Base-by-base conservation (phyloP, 1,140 invertebrate genomes). In the Aporrectodea caliginosa region DNA sequence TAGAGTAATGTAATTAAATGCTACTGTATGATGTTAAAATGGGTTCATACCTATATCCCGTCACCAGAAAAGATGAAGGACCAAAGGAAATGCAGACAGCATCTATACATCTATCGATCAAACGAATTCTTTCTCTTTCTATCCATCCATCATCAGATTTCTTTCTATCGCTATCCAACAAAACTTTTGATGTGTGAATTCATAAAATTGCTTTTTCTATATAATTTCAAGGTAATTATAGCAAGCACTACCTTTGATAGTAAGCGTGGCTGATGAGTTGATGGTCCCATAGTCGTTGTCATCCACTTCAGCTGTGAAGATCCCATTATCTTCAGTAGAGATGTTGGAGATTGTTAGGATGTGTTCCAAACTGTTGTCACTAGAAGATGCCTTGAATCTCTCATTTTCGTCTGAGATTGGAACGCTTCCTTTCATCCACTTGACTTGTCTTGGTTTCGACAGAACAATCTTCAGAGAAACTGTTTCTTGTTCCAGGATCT, bases 391-490 rank as follows among this genome's bases (percentile, higher is more conserved):
- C 14, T 72, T 32, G 70, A 27, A 29, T 27, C 70, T 32, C 14
- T 27, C n/a, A 72, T 29, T 14, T 72, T 29, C 32, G 27, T 12
- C 2, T 2, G 70, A 72, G 27, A 72, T 29, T 27, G n/a, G 70
- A 72, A 2, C 27, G 6, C 27, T n/a, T 72, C 70, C 72, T 75
- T 34, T 82, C 80, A 71, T 78, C 81, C 81, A 82, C 58, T 78
- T 73, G 1, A 70, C 81, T 16, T 78, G 34, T 68, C 43, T 43
- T 43, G 87, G 85, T 81, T 87, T 86, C 35, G 85, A 85, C 35
- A 84, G 83, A 69, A 83, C 81, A 78, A 86, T 87, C 33, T 82
- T 85, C 82, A 88, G 86, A 6, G 83, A 84, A 6, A 83, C 85
- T 35, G 84, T 82, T 0, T 82, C 81, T 71, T 85, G 84, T 75